These are phyloP conservation scores for Sphaeramia orbicularis DNA, from an alignment of 2,797 vertebrate species.

Conservation along the genomic window DNA sequence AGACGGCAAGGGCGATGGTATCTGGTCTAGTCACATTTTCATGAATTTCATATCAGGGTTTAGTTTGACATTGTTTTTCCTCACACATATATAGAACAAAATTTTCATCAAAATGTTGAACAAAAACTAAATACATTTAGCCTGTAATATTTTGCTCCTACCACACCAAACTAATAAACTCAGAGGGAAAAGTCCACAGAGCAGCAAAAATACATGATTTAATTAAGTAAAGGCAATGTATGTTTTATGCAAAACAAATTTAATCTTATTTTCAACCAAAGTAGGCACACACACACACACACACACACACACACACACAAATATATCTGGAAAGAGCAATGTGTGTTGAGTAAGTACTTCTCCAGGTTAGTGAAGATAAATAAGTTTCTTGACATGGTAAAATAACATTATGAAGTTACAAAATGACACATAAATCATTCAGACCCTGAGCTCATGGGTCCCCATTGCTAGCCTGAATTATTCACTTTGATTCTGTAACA, in stretches of 20 bases:
- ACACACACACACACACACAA: too few relatives aligned
- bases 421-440: constrained; percentile 84
- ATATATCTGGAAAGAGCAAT: constrained; percentile 12
- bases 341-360: constrained; percentile 16
- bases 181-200: constrained; percentile 2
- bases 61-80: constrained; percentile 9
- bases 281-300: not conserved
- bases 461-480: constrained; percentile 76
- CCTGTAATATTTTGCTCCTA: constrained; percentile 6
- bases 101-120: constrained; percentile 22
- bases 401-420: constrained; percentile 75
- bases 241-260: constrained; percentile 13
- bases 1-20: constrained; percentile 27
- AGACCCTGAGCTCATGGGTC: constrained; percentile 68
- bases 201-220: constrained; percentile 3
- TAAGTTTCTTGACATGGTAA: constrained; percentile 47
- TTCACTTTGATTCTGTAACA: constrained; percentile 83
- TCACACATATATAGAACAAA: not conserved
- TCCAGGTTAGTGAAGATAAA: constrained; percentile 49
- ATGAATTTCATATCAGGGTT: constrained; percentile 15
- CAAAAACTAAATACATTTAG: constrained; percentile 14
- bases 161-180: constrained; percentile 27
- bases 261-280: constrained; percentile 8
- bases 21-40: constrained; percentile 28
- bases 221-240: constrained; percentile 18